phyloP scores from a whole-genome alignment of 2,888 invertebrate genomes.

The Prosapia bicincta region DNA sequence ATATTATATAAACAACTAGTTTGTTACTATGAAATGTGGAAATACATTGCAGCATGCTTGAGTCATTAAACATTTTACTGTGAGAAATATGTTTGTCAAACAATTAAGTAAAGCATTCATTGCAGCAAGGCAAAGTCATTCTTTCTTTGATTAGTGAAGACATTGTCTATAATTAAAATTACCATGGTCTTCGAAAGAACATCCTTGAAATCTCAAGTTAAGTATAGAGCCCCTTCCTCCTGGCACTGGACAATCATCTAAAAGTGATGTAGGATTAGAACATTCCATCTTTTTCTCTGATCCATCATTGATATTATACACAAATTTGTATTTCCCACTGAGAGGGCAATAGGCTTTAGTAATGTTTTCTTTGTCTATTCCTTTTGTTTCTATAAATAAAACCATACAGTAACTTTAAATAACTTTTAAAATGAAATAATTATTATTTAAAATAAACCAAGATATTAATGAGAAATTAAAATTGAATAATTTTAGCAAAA shows the following conservation, averaged over 20 bases:
- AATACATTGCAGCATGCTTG: too few species aligned
- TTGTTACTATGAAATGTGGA: too few species aligned
- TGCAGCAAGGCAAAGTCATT: too few species aligned
- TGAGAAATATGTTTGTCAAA: not conserved
- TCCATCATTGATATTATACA: slow-evolving; percentile 53
- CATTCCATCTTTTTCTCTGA: slow-evolving; percentile 52
- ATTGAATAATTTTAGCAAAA: too few species aligned
- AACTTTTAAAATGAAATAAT: too few species aligned
- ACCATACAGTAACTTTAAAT: too few species aligned
- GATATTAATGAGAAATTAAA: too few species aligned
- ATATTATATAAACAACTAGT: too few species aligned
- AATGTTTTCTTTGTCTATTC: slow-evolving; percentile 50
- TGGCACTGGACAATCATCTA: slow-evolving; percentile 55
- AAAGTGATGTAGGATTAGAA: slow-evolving; percentile 50
- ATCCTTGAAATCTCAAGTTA: slow-evolving; percentile 54
- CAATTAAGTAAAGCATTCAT: not conserved
- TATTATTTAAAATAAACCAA: too few species aligned
- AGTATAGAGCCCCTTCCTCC: slow-evolving; percentile 52
- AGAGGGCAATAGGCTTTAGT: slow-evolving; percentile 61
- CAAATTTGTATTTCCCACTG: slow-evolving; percentile 57
- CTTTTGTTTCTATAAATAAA: slow-evolving; percentile 52
- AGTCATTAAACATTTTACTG: not conserved
- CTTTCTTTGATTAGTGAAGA: not conserved
- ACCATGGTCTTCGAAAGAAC: slow-evolving; percentile 55
- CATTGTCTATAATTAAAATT: slow-evolving; percentile 36